Conservation (phyloP, 1,140 invertebrate species). For the Aphaenogaster floridana region DNA sequence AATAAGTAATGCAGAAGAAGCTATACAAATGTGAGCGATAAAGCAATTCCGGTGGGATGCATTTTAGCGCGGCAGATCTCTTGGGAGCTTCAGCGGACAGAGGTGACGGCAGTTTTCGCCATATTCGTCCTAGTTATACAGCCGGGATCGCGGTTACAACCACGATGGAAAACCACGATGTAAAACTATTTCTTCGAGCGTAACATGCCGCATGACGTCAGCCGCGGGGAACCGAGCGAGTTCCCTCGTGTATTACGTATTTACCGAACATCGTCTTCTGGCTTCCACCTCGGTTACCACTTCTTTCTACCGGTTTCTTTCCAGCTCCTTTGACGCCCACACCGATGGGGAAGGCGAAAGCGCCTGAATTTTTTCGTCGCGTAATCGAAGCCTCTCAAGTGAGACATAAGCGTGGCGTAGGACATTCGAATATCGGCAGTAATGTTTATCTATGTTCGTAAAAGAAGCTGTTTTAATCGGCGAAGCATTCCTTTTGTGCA, state of each 20-base stretch:
- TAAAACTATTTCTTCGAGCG: conserved; percentile 64
- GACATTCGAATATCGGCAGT: background rate
- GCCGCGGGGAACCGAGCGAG: conserved; percentile 30
- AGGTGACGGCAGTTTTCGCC: conserved; percentile 57
- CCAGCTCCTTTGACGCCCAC: conserved; percentile 18
- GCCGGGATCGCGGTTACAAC: conserved; percentile 37
- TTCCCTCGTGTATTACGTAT: conserved; percentile 59
- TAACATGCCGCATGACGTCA: conserved; percentile 57
- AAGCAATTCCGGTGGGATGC: background rate
- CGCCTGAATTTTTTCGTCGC: background rate
- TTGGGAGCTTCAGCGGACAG: background rate
- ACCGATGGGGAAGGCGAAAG: background rate
- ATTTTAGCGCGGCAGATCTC: conserved; percentile 13
- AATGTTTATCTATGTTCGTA: background rate
- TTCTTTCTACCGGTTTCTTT: conserved; percentile 30
- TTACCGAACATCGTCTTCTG: conserved; percentile 58
- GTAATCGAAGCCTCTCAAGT: background rate
- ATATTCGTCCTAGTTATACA: conserved; percentile 60
- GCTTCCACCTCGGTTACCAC: conserved; percentile 32
- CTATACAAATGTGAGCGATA: background rate
- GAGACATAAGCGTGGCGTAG: background rate
- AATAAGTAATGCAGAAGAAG: conserved; percentile 13
- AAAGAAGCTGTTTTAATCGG: background rate
- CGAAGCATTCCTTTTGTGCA: background rate
- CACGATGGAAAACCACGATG: conserved; percentile 57